Conservation (phyloP, 2,888 invertebrate genomes). For the Lutraria lutraria region DNA sequence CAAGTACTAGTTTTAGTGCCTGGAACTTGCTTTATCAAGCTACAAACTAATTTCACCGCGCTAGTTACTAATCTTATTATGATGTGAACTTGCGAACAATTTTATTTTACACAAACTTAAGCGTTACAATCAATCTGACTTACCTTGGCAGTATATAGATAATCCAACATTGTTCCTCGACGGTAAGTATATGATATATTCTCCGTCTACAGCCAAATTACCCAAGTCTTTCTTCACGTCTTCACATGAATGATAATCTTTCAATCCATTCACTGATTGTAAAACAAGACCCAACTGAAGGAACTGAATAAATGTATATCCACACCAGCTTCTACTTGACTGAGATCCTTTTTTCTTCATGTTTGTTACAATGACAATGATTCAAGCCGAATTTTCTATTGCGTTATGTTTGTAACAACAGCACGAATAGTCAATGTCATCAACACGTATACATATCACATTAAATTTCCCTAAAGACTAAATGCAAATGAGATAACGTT, state of each 20-base stretch:
- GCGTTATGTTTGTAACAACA: too few relatives aligned
- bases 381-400: not conserved
- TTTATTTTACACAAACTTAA: too few relatives aligned
- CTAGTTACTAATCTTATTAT: too few relatives aligned
- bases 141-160: constrained; percentile 68
- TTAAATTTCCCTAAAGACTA: not conserved
- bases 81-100: too few relatives aligned
- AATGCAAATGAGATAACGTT: constrained; percentile 1
- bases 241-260: constrained; percentile 53
- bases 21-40: too few relatives aligned
- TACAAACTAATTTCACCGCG: too few relatives aligned
- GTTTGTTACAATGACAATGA: not conserved
- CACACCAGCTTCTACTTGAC: not conserved
- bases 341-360: not conserved
- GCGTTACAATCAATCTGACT: constrained; percentile 18
- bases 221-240: constrained; percentile 59
- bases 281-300: not conserved
- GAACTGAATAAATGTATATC: not conserved
- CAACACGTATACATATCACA: too few relatives aligned
- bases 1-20: too few relatives aligned
- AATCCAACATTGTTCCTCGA: constrained; percentile 61
- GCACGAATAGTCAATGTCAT: too few relatives aligned
- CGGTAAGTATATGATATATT: constrained; percentile 62
- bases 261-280: constrained; percentile 33
- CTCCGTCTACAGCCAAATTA: constrained; percentile 56